These are phyloP conservation scores for Lordiphosa collinella DNA, from an alignment of 1,140 invertebrate species.

Conservation along the genomic window DNA sequence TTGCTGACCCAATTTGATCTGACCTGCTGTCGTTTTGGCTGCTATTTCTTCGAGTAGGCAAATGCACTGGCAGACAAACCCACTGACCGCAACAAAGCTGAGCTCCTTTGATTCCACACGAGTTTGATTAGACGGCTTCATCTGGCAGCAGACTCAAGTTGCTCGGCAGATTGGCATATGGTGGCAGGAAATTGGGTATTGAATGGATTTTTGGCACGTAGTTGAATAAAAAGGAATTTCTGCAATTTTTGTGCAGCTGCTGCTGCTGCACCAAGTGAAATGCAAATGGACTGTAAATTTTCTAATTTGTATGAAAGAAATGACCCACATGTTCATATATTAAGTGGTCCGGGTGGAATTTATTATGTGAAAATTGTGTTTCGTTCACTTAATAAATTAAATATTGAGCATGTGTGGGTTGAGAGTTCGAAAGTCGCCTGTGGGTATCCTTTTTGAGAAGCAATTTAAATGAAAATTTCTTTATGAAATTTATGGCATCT, in stretches of 20 bases:
- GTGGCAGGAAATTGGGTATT: slow-evolving; percentile 28
- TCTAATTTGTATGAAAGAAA: too few relatives aligned
- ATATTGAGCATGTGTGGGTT: too few relatives aligned
- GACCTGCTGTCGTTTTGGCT: slow-evolving; percentile 25
- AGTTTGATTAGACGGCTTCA: slow-evolving; percentile 39
- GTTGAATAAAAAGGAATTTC: slow-evolving; percentile 6
- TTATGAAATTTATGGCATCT: too few relatives aligned
- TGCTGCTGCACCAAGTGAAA: not conserved
- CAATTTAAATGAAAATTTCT: too few relatives aligned
- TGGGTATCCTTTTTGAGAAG: too few relatives aligned
- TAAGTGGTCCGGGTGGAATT: too few relatives aligned
- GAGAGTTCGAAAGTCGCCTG: too few relatives aligned
- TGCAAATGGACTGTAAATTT: too few relatives aligned
- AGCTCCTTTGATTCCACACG: slow-evolving; percentile 5
- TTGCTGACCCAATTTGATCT: slow-evolving; percentile 6
- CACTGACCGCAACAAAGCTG: slow-evolving; percentile 15
- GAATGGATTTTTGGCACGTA: slow-evolving; percentile 18
- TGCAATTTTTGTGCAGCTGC: slow-evolving; percentile 5
- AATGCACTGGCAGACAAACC: slow-evolving; percentile 22
- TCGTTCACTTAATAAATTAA: too few relatives aligned
- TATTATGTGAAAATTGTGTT: too few relatives aligned
- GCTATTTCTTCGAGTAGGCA: not conserved
- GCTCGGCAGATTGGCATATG: slow-evolving; percentile 17
- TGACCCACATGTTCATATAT: too few relatives aligned
- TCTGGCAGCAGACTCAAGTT: slow-evolving; percentile 3